Percentiles rank a stretch among this genome's conserved stretches.
These are phyloP conservation scores for Manis crassicaudata DNA, from an alignment of 2,797 vertebrate species.

Conservation along the genomic window DNA sequence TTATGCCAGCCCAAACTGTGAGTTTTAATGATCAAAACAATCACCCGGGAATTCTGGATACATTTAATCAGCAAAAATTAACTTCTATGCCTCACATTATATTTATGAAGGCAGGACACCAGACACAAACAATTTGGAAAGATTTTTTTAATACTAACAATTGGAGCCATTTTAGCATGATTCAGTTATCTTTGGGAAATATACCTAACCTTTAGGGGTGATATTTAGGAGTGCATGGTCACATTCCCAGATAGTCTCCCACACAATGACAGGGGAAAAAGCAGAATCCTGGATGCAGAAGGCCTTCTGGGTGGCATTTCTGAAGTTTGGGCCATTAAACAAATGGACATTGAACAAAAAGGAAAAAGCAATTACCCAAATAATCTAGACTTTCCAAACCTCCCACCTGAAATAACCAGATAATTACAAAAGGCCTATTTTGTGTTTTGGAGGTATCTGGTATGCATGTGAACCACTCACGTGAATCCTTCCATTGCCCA, in stretches of 20 bases:
- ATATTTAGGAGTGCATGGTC: neutral
- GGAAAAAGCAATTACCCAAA: slow-evolving; percentile 52
- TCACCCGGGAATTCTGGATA: neutral
- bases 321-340: slow-evolving; percentile 8
- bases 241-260: neutral
- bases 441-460: slow-evolving; percentile 24
- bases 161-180: neutral
- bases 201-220: neutral
- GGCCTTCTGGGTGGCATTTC: neutral
- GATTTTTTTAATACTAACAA: neutral
- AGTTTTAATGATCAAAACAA: neutral
- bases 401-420: slow-evolving; percentile 67
- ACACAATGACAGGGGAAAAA: neutral
- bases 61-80: slow-evolving; percentile 37
- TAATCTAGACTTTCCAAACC: slow-evolving; percentile 58
- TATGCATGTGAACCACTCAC: slow-evolving; percentile 33
- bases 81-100: neutral
- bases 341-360: slow-evolving; percentile 13
- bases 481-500: slow-evolving; percentile 49
- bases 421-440: slow-evolving; percentile 62
- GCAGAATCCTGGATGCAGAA: neutral
- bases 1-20: neutral
- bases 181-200: neutral
- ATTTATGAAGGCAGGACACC: neutral
- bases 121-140: neutral